These are phyloP conservation scores for Rachycentron canadum DNA, from an alignment of 2,797 vertebrate genomes.

Conservation along the genomic window DNA sequence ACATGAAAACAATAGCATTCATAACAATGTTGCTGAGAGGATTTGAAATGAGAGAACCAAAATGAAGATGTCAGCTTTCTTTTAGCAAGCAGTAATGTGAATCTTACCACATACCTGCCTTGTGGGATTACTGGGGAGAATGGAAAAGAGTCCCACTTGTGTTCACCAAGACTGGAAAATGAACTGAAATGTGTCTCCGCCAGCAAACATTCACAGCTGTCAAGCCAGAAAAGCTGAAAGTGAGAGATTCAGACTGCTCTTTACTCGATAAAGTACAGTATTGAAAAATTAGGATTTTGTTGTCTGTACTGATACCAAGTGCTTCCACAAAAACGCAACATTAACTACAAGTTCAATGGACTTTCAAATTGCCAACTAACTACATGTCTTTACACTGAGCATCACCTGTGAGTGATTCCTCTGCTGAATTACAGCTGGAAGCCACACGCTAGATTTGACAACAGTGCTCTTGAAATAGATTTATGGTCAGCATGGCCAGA, in stretches of 20 bases:
- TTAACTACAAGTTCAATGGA: not conserved
- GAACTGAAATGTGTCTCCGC: not conserved
- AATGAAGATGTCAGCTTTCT: not conserved
- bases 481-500: not conserved
- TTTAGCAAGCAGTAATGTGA: not conserved
- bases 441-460: slow-evolving; percentile 5
- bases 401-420: not conserved
- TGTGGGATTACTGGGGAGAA: not conserved
- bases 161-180: not conserved
- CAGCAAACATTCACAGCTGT: not conserved
- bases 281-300: not conserved
- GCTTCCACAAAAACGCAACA: slow-evolving; percentile 1
- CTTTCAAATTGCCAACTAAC: not conserved
- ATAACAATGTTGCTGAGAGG: not conserved
- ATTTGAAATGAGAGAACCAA: not conserved
- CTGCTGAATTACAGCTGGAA: not conserved
- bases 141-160: not conserved
- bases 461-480: not conserved
- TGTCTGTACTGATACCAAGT: not conserved
- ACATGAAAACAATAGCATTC: not conserved
- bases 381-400: not conserved
- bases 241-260: not conserved
- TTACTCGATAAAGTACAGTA: not conserved
- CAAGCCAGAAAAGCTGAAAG: not conserved
- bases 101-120: not conserved